Base-by-base conservation (phyloP, 1,140 invertebrate genomes). In the Eufriesea mexicana region DNA sequence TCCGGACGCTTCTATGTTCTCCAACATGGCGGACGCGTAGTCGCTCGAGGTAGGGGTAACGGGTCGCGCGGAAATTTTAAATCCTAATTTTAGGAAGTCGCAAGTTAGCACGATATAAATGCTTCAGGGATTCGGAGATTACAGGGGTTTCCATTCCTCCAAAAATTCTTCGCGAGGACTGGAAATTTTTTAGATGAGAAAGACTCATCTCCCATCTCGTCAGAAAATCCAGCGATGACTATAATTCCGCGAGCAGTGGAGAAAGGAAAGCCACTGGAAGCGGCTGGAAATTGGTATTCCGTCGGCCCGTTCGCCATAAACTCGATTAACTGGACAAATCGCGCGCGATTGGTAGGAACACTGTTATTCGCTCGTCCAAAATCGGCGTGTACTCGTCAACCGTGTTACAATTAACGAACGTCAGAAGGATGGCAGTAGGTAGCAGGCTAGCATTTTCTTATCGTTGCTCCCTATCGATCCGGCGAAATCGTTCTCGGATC, bases 381-480 rank as follows among this genome's bases (percentile, higher is more conserved):
- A 47, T 28, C 72, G 72, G 28, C 18, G 23, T 20, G 7, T 0
- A 20, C 18, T 66, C 47, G 28, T 54, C n/a, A 49, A 20, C 9
- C 2, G n/a, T 14, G 14, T 66, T 45, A 51, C 62, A 77, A 77
- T 77, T 77, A 77, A 55, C 61, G 23, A 18, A 25, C 49, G 49
- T 55, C 57, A 14, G n/a, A 42, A 23, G 35, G 45, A 25, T 51
- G n/a, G 23, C 8, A 49, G 42, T 23, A 9, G 14, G 35, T 55
- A 25, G 10, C 49, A 57, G 35, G n/a, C 76, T 68, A 57, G 54
- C 45, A 79, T 79, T 71, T 79, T 61, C 77, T 71, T 61, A 61
- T 79, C 66, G 67, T 1, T 47, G 25, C 75, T 45, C 49, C 57
- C 49, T 42, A 59, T 79, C 66, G 66, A 20, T 45, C 6, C 23